Base-by-base conservation (phyloP, 2,797 vertebrate species). In the Smutsia temminckii region DNA sequence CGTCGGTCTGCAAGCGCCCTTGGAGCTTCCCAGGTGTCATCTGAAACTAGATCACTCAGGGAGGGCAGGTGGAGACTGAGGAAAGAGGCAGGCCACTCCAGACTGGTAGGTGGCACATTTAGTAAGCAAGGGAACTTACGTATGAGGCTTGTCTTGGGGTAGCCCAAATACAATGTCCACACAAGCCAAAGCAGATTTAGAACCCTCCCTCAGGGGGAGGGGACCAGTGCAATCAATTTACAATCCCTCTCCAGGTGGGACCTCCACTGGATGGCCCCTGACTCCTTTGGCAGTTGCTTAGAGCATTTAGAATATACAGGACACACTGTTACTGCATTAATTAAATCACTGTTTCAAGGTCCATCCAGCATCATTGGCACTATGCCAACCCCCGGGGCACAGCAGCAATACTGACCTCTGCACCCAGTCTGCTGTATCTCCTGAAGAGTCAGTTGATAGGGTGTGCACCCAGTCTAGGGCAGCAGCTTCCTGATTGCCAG, bases 371-470 rank as follows among this genome's bases (percentile, higher is more conserved):
- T 49, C 5, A 17, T 63, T 20, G 57, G 59, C 42, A 63, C 51
- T 46, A 37, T 10, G n/a, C 5, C 53, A n/a, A 12, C 11, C 11
- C 14, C 11, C 23, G 1, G 7, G 16, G 71, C 0, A 2, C 42
- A 27, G 59, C 0, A 8, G 42, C 1, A 2, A 16, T 63, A 46
- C 46, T 42, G 37, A 29, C 23, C 57, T 75, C 27, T 14, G 57
- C 32, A 37, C 23, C 18, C n/a, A 61, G 37, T 23, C 42, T 21
- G 25, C 17, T 32, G 12, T 34, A 29, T 29, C 57, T 75, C 25
- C n/a, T 51, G 57, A 49, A 75, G 42, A 23, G 16, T 63, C 42
- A 29, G 53, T 25, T 34, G 55, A 16, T 27, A 2, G 1, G 32
- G 42, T 25, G 75, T 42, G 4, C 8, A 29, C 17, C n/a, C 29